Evolutionary conservation across 2,888 invertebrate species (phyloP).

Genomic region (Sinotaia quadrata): DNA sequence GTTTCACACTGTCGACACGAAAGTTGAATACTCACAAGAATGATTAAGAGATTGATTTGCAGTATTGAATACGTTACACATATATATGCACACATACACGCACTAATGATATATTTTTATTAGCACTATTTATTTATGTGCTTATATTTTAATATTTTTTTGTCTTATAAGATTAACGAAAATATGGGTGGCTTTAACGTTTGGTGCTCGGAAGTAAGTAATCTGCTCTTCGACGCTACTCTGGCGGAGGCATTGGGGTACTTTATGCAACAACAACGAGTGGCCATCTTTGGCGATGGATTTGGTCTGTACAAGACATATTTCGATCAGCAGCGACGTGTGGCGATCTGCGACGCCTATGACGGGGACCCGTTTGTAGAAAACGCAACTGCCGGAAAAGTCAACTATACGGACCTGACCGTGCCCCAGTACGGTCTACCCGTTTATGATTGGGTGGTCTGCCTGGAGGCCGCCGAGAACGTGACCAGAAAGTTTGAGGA

Average conservation of each 20-base stretch:
- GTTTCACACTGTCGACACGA: too few relatives aligned
- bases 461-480: slow-evolving; percentile 51
- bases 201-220: too few relatives aligned
- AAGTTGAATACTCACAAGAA: too few relatives aligned
- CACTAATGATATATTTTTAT: too few relatives aligned
- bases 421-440: slow-evolving; percentile 48
- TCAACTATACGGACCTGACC: slow-evolving; percentile 39
- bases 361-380: slow-evolving; percentile 50
- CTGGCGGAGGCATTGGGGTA: slow-evolving; percentile 37
- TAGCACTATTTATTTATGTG: too few relatives aligned
- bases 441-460: slow-evolving; percentile 48
- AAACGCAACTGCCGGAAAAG: slow-evolving; percentile 39
- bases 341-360: slow-evolving; percentile 42
- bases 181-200: too few relatives aligned
- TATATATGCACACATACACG: too few relatives aligned
- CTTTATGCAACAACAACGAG: slow-evolving; percentile 38
- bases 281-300: slow-evolving; percentile 52
- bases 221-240: slow-evolving; percentile 37
- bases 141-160: too few relatives aligned
- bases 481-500: slow-evolving; percentile 44
- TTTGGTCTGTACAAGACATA: slow-evolving; percentile 46
- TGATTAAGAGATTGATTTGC: too few relatives aligned
- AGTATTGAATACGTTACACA: too few relatives aligned
- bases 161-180: too few relatives aligned
- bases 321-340: slow-evolving; percentile 33